phyloP scores from a whole-genome alignment of 2,797 vertebrate genomes.

The Chelon labrosus region DNA sequence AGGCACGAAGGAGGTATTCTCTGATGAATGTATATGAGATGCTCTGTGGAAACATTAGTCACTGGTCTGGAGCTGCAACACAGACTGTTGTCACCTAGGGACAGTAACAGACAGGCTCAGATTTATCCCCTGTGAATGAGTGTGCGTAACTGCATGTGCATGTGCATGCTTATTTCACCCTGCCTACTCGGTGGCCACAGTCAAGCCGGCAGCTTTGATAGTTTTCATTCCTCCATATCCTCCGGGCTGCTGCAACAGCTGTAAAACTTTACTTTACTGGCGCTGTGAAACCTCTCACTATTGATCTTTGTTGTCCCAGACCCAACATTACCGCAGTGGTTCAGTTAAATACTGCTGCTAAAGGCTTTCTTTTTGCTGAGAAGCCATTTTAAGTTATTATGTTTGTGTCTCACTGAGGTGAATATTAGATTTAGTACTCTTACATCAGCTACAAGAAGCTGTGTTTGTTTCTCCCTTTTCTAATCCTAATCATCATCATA shows the following conservation, averaged over 20 bases:
- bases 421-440: constrained; percentile 68
- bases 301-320: constrained; percentile 80
- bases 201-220: constrained; percentile 74
- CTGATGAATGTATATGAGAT: constrained; percentile 70
- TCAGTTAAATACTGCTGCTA: constrained; percentile 79
- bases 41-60: constrained; percentile 74
- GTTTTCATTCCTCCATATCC: constrained; percentile 73
- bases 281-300: constrained; percentile 74
- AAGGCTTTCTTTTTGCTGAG: constrained; percentile 73
- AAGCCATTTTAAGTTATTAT: constrained; percentile 72
- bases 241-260: constrained; percentile 77
- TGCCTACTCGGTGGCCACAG: constrained; percentile 63
- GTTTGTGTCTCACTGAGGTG: constrained; percentile 54
- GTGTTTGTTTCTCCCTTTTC: constrained; percentile 37
- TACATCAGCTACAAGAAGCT: constrained; percentile 45
- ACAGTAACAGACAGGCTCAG: constrained; percentile 74
- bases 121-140: constrained; percentile 63
- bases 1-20: constrained; percentile 53
- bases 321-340: constrained; percentile 69
- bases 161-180: constrained; percentile 20
- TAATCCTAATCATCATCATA: constrained; percentile 21
- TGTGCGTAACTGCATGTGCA: not conserved
- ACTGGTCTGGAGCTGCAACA: constrained; percentile 71
- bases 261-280: constrained; percentile 80
- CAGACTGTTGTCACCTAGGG: constrained; percentile 72